Conservation (phyloP, 1,140 invertebrate genomes). For the Plodia interpunctella region DNA sequence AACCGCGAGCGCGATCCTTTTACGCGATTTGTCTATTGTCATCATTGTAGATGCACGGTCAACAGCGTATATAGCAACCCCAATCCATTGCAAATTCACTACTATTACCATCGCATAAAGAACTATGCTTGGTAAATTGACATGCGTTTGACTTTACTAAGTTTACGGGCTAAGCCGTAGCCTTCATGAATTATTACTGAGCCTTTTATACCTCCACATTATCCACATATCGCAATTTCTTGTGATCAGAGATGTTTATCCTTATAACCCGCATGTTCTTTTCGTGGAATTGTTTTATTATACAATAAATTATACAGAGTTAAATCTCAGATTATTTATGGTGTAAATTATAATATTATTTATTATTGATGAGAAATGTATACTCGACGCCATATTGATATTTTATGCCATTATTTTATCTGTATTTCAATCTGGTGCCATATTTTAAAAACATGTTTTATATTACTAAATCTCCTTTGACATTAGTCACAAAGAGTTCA, state of each 20-base stretch:
- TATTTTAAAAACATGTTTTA: background rate
- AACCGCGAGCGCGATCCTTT: slow-evolving; percentile 28
- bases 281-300: slow-evolving; percentile 18
- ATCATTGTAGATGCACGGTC: slow-evolving; percentile 34
- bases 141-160: too few species aligned
- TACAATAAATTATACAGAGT: slow-evolving; percentile 11
- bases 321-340: background rate
- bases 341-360: background rate
- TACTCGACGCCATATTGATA: background rate
- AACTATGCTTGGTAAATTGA: too few species aligned
- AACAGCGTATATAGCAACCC: too few species aligned
- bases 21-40: slow-evolving; percentile 53
- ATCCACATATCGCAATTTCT: slow-evolving; percentile 35
- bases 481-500: slow-evolving; percentile 24
- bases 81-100: too few species aligned
- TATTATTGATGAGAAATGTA: too few species aligned
- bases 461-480: slow-evolving; percentile 14
- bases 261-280: slow-evolving; percentile 1
- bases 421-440: background rate
- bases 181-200: slow-evolving; percentile 59
- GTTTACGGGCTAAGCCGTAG: slow-evolving; percentile 28
- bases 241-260: slow-evolving; percentile 27
- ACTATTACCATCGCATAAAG: too few species aligned
- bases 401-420: background rate
- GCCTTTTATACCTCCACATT: slow-evolving; percentile 35